Evolutionary conservation across 2,797 vertebrate genomes (phyloP), one percentile per base, ranked within the genome.

Genomic region (Phrynocephalus vlangalii): DNA sequence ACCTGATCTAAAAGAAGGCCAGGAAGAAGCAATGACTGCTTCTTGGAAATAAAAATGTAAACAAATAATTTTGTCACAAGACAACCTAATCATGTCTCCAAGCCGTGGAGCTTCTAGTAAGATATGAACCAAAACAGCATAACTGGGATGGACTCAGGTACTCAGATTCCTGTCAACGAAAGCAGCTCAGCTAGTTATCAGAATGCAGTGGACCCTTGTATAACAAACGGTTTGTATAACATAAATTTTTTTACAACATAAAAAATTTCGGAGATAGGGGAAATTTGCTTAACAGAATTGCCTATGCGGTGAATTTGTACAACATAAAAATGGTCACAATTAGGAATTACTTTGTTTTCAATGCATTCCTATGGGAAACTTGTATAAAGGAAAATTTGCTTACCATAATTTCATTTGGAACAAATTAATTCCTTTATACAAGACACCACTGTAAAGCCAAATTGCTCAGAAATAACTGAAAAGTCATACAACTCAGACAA

Each of bases 181-280:
- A 87, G 70, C 15, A 82, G 30, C 10, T 38, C 13, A 82, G 33
- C 72, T 80, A 22, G 79, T 50, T 87, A 81, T 70, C 72, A 81
- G 71, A 73, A 76, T 44, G 38, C 38, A 44, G 38, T 44, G 38
- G 38, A 44, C 38, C 38, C 38, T 44, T 44, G 38, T 44, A 44
- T 44, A 44, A 44, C 38, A 44, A 44, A 44, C 38, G 38, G 38
- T 44, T 44, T 44, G 38, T 44, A 44, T 44, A 44, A 44, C 38
- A 44, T 44, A 44, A 44, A 44, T 5, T 4, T 4, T 4, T 44
- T 44, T 44, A 44, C 38, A 44, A 44, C 38, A 44, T 44, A 44
- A 44, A 44, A 44, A 44, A 5, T 44, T 4, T 44, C 3, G 4
- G 38, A 3, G 38, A 38, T 38, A 38, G 38, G 38, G 38, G 38